Conservation (phyloP, 2,888 invertebrate genomes). For the Hirudinaria manillensis region DNA sequence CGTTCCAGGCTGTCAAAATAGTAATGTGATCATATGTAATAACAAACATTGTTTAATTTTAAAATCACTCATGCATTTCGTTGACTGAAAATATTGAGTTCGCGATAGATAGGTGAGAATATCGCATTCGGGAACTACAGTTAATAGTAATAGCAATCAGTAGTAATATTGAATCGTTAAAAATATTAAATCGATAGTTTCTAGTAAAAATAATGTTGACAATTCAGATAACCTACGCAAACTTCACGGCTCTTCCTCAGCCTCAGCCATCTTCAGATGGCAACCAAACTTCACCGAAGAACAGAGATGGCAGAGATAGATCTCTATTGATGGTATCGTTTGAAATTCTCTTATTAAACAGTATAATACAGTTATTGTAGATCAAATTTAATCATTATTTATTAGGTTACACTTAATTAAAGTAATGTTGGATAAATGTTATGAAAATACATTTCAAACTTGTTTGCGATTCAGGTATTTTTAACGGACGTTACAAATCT, state of each 20-base stretch:
- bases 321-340: too few species aligned
- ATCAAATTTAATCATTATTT: too few species aligned
- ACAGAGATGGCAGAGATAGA: too few species aligned
- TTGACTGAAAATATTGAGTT: neutral
- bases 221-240: slow-evolving; percentile 3
- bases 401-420: too few species aligned
- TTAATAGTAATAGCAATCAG: neutral
- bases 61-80: too few species aligned
- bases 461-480: neutral
- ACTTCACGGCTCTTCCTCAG: neutral
- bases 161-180: neutral
- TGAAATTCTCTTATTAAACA: too few species aligned
- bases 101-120: neutral
- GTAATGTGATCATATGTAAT: neutral
- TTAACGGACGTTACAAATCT: slow-evolving; percentile 4
- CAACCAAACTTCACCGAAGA: neutral
- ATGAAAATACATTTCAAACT: too few species aligned
- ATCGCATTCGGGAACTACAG: neutral
- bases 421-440: too few species aligned
- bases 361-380: too few species aligned
- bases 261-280: neutral
- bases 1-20: slow-evolving; percentile 13
- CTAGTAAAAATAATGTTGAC: too few species aligned
- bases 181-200: too few species aligned
- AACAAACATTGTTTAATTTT: too few species aligned